Evolutionary conservation across 2,113 vertebrate genomes (phyloP), one percentile per base, ranked within the genome.

Genomic region (Myodes glareolus): DNA sequence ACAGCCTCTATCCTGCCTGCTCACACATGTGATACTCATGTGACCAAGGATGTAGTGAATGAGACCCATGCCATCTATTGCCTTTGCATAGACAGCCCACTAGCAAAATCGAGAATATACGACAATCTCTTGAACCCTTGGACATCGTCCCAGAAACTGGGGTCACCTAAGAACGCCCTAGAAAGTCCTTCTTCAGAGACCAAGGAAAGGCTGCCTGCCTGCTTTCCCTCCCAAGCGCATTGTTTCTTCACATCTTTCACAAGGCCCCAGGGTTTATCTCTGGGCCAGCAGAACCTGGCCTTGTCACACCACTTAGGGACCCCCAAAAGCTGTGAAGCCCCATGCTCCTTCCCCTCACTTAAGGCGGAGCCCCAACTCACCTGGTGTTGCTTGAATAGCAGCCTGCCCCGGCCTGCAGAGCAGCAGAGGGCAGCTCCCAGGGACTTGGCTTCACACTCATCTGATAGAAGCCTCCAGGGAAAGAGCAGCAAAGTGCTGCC

Each of bases 331-430:
- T 1, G 70, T 0, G 91, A 92, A 73, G 45, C 65, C 0, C 96
- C 78, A 72, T 80, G 97, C 88, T 72, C 96, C 88, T 99, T 99
- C 97, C 99, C 98, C 0, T 98, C 98, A 0, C 94, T 99, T 47
- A 98, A 90, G 8, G 97, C 98, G 0, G 98, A 99, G 61, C 98
- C 99, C 23, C 97, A 21, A n/a, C 96, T 99, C 65, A 99, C 98
- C 0, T 99, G 99, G 99, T 99, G 99, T 12, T 99, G 98, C 52
- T 8, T 99, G 90, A 97, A 97, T 52, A 98, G 96, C 75, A 98
- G 98, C 92, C 94, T 98, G 25, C 98, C 99, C 5, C 92, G 99
- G 95, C 97, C 98, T 0, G 11, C 3, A 1, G 98, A 98, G 96
- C 99, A 98, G 50, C 98, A 97, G 39, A 97, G 1, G 27, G 42